A percentile compares a stretch with the other conserved stretches of the same genome.
Conservation (phyloP, 2,888 invertebrate species). For the Emesis castigata region DNA sequence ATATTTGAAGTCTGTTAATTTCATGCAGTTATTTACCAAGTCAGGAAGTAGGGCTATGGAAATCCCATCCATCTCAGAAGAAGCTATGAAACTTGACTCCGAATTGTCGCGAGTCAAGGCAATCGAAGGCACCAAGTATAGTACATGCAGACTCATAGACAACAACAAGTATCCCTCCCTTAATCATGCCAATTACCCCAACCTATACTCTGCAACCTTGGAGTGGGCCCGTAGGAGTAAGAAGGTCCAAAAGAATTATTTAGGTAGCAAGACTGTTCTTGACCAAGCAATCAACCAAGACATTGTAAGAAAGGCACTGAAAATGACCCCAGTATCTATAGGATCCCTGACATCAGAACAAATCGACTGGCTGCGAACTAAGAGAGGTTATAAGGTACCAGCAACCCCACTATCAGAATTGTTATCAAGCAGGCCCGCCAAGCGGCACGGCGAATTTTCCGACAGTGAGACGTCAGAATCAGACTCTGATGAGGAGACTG, state of each 20-base stretch:
- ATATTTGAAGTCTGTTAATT: background rate
- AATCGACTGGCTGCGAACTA: background rate
- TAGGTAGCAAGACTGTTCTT: background rate
- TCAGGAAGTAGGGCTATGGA: background rate
- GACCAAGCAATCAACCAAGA: background rate
- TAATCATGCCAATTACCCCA: background rate
- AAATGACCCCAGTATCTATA: background rate
- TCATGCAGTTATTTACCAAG: background rate
- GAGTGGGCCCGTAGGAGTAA: background rate
- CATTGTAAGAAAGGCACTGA: background rate
- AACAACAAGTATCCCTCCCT: background rate
- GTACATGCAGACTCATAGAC: background rate
- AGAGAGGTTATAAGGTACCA: background rate
- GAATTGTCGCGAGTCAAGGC: background rate
- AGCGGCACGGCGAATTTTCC: no score
- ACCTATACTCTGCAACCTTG: background rate
- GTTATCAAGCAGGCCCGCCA: no score
- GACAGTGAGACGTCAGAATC: no score
- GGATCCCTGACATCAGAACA: background rate
- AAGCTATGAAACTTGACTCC: background rate
- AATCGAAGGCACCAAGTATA: background rate
- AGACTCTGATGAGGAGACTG: no score
- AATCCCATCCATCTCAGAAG: background rate
- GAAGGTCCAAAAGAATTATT: background rate
- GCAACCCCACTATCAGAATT: background rate